These are phyloP conservation scores for Paralvinella palmiformis DNA, from an alignment of 1,140 invertebrate species.

Conservation along the genomic window DNA sequence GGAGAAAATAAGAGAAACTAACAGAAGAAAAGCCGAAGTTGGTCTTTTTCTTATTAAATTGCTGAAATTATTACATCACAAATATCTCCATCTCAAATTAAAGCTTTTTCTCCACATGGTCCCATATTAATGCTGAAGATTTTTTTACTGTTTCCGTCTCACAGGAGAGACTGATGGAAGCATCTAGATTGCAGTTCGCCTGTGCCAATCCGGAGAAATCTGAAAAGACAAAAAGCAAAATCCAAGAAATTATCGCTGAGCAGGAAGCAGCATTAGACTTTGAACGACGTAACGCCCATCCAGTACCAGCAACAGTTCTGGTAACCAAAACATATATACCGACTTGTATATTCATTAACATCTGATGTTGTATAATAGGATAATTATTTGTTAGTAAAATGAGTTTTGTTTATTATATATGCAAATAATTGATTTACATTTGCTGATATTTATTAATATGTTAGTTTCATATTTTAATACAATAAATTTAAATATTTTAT, in stretches of 20 bases:
- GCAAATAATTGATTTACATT: too few relatives aligned
- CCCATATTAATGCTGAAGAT: too few relatives aligned
- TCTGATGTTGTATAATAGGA: neutral
- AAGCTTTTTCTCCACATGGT: too few relatives aligned
- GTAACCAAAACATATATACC: constrained; percentile 24
- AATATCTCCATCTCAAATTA: too few relatives aligned
- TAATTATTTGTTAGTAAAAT: too few relatives aligned
- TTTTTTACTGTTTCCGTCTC: neutral
- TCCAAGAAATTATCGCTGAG: constrained; percentile 35
- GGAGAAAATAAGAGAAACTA: constrained; percentile 28
- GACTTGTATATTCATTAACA: neutral
- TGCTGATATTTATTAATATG: too few relatives aligned
- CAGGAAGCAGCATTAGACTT: constrained; percentile 40
- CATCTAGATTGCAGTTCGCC: constrained; percentile 40
- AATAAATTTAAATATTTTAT: too few relatives aligned
- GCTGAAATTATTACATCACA: too few relatives aligned
- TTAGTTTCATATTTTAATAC: too few relatives aligned
- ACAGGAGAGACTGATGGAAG: constrained; percentile 43
- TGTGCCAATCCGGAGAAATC: constrained; percentile 47
- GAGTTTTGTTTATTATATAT: too few relatives aligned
- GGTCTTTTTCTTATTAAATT: too few relatives aligned
- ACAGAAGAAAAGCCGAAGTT: constrained; percentile 42
- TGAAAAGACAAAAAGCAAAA: constrained; percentile 38
- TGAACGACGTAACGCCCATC: constrained; percentile 37
- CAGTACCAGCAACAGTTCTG: constrained; percentile 31